Evolutionary conservation across 2,797 vertebrate genomes (phyloP).

Genomic region (Crypturellus tataupa): DNA sequence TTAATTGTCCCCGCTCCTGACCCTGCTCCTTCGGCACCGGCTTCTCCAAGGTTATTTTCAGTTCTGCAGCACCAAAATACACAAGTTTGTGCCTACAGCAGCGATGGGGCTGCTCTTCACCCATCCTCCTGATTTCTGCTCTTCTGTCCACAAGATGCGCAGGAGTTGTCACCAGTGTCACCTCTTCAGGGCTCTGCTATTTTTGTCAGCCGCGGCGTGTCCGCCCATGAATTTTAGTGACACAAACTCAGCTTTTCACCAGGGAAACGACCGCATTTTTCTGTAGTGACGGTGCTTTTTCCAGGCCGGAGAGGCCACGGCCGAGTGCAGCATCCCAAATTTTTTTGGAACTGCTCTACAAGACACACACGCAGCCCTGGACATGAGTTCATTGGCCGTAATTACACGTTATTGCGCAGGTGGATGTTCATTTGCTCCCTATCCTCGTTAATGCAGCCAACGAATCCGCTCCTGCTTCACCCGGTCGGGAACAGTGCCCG

Average conservation of each 20-base stretch:
- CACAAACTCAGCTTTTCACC: not conserved
- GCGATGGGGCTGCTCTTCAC: not conserved
- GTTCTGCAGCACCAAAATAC: not conserved
- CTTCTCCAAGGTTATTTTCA: not conserved
- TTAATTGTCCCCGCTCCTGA: not conserved
- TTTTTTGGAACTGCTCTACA: not conserved
- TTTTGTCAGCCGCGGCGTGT: accelerated
- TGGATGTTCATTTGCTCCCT: not conserved
- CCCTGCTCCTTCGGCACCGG: accelerated
- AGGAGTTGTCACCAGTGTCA: accelerated
- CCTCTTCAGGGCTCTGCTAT: not conserved
- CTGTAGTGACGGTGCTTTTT: accelerated
- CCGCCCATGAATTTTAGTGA: accelerated
- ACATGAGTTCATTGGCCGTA: accelerated
- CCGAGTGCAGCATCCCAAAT: accelerated
- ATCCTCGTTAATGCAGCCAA: not conserved
- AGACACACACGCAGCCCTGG: accelerated
- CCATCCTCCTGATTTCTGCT: accelerated
- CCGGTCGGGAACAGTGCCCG: accelerated
- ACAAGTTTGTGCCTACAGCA: accelerated
- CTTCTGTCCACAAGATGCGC: accelerated
- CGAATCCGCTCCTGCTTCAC: accelerated
- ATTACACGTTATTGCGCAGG: accelerated
- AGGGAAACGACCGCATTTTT: not conserved
- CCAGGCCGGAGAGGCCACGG: not conserved